Percentiles rank a stretch among this genome's conserved stretches.
phyloP scores from a whole-genome alignment of 2,113 vertebrate genomes.

The Lichenostomus cassidix region DNA sequence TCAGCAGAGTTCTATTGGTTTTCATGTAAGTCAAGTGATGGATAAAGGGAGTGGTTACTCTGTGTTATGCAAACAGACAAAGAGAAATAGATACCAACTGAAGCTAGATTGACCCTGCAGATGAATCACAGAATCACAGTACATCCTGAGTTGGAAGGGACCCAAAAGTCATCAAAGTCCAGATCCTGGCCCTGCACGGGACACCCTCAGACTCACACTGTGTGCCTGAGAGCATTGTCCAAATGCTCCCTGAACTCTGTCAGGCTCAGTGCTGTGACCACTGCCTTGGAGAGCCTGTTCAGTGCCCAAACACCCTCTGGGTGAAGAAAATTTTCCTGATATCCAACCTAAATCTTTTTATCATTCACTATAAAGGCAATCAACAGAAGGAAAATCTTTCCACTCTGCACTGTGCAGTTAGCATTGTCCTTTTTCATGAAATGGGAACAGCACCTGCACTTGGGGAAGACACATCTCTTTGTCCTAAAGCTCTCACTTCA shows the following conservation, averaged over 20 bases:
- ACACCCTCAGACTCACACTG: no score
- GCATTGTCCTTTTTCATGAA: background rate
- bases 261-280: background rate
- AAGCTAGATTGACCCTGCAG: background rate
- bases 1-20: background rate
- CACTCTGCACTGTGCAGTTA: background rate
- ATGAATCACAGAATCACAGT: background rate
- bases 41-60: background rate
- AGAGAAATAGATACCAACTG: background rate
- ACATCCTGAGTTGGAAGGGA: background rate
- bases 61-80: background rate
- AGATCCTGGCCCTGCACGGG: background rate
- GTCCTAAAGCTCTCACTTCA: background rate
- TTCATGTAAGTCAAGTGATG: background rate
- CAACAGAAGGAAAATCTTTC: background rate
- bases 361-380: background rate
- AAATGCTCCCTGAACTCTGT: background rate
- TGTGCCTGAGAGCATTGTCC: background rate
- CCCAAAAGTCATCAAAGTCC: background rate
- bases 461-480: background rate
- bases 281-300: background rate
- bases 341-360: background rate
- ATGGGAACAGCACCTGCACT: background rate
- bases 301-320: background rate
- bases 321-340: background rate